Evolutionary conservation across 2,888 invertebrate species (phyloP), one percentile per base, ranked within the genome.

Genomic region (Hydroisotoma schaefferi): DNA sequence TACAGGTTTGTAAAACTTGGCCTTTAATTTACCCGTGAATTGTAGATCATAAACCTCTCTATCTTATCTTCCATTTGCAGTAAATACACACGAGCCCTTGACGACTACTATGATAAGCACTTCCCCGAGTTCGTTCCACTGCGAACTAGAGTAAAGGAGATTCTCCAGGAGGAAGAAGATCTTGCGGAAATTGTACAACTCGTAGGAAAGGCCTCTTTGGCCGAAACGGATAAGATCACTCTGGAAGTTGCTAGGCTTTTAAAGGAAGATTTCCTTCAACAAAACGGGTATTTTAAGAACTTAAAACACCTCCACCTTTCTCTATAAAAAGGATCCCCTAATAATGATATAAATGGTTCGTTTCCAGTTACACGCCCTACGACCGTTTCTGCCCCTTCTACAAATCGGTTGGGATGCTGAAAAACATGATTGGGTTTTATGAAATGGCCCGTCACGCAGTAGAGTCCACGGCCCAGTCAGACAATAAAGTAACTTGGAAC

Each of bases 311-410:
- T n/a, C 1, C 40, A 15, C 2, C 4, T 48, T 38, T 10, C 1
- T 51, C 28, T 46, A 23, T 46, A 10, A 55, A 27, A 55, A 20
- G 43, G 27, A 51, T 3, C 25, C 5, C 25, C 10, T 25, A 2
- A 46, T 52, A 57, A 20, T 22, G n/a, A n/a, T n/a, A n/a, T n/a
- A n/a, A n/a, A n/a, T n/a, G 15, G 47, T 47, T 33, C 2, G 2
- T 18, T 4, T 2, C 40, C 46, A 59, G 56, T 75, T 91, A 94
- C 79, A 91, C 93, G 2, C 81, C 90, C 1, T 94, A 94, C 80
- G 94, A 94, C 81, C 86, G 98, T 69, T 98, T 94, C 85, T 99
- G 99, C 77, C 99, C 99, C 75, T 99, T 99, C 85, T 99, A 98
- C 84, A 99, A 99, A 83, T 98, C 98, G 18, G 94, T 94, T 62